Percentiles rank a stretch among this genome's conserved stretches.
Evolutionary conservation across 1,140 invertebrate species (phyloP).

Genomic region (Drosophila equinoxialis): DNA sequence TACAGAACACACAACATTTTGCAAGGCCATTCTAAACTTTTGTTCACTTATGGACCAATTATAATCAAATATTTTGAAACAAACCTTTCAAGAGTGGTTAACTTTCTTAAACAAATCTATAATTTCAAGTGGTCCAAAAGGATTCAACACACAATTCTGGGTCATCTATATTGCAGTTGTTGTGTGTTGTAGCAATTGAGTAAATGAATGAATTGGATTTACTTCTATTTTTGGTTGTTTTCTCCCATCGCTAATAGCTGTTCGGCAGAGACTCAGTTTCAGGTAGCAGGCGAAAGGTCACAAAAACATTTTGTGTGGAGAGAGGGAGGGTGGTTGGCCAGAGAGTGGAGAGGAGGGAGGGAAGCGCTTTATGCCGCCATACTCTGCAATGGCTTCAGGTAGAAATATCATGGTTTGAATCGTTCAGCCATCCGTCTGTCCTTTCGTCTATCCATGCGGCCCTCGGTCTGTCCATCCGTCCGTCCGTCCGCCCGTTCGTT

Average conservation of each 20-base stretch:
- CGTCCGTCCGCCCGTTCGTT: background rate
- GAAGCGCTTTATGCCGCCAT: background rate
- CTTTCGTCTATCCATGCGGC: background rate
- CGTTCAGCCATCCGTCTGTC: background rate
- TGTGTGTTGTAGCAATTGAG: background rate
- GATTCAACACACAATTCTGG: too few species aligned
- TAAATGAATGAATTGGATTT: background rate
- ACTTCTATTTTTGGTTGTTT: background rate
- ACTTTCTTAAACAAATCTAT: too few species aligned
- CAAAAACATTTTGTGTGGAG: background rate
- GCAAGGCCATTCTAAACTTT: too few species aligned
- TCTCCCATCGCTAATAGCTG: constrained; percentile 13
- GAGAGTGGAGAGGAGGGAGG: background rate
- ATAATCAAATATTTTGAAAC: too few species aligned
- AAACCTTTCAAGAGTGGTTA: too few species aligned
- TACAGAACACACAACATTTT: too few species aligned
- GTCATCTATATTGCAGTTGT: too few species aligned
- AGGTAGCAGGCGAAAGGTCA: constrained; percentile 16
- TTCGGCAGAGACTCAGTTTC: background rate
- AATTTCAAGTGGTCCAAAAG: too few species aligned
- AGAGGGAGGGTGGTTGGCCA: background rate
- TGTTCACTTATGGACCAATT: too few species aligned
- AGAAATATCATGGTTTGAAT: background rate
- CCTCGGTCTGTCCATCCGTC: too few species aligned
- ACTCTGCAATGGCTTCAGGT: constrained; percentile 14